phyloP scores from a whole-genome alignment of 1,140 invertebrate genomes.

The Chironomus tepperi region DNA sequence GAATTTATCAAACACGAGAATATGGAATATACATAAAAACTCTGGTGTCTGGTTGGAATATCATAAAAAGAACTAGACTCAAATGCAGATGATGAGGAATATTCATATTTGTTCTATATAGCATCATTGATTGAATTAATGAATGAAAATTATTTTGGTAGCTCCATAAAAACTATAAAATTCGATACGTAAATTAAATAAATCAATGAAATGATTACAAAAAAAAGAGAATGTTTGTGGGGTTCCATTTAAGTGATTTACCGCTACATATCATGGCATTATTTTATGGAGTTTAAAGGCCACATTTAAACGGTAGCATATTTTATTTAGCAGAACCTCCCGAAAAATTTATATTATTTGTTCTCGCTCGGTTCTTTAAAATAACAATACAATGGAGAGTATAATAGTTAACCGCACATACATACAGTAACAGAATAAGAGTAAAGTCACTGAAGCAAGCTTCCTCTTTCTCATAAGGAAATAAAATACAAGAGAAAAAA shows the following conservation, averaged over 20 bases:
- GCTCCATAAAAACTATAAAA: not conserved
- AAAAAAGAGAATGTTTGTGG: not conserved
- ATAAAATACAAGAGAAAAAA: not conserved
- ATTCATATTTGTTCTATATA: too few species aligned
- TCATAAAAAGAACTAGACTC: too few species aligned
- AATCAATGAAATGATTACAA: not conserved
- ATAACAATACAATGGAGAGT: not conserved
- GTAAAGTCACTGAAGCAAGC: not conserved
- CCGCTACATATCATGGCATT: not conserved
- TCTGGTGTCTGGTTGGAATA: too few species aligned
- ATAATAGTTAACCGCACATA: not conserved
- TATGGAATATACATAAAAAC: too few species aligned
- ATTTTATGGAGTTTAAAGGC: not conserved
- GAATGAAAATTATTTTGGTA: not conserved
- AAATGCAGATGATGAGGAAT: too few species aligned
- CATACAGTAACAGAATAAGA: not conserved
- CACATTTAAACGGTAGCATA: not conserved
- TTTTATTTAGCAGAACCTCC: too few species aligned
- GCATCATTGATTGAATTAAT: not conserved
- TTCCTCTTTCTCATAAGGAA: slow-evolving; percentile 12
- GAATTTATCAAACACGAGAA: too few species aligned
- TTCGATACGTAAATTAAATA: slow-evolving; percentile 1
- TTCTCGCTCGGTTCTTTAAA: not conserved
- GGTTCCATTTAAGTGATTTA: not conserved
- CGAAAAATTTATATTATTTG: not conserved